Evolutionary conservation across 2,797 vertebrate species (phyloP).

Genomic region (Tauraco hartlaubi): DNA sequence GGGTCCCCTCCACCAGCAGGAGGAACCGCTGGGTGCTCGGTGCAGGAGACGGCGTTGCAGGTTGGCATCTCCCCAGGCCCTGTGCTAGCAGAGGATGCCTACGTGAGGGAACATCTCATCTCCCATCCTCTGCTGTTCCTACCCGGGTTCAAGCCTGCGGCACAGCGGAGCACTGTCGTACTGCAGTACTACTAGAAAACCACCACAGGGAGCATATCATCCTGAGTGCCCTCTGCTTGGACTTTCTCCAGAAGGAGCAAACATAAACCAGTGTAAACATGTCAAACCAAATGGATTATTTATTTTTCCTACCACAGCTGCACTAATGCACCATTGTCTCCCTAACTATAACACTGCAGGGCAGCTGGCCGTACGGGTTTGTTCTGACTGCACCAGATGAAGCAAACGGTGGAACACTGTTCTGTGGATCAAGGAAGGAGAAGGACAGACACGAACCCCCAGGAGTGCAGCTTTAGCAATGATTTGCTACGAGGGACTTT

Average conservation of each 20-base stretch:
- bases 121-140: background rate
- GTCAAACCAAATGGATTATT: background rate
- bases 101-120: background rate
- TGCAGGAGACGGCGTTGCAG: background rate
- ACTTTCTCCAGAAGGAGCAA: background rate
- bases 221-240: background rate
- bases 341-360: background rate
- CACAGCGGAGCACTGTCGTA: rapidly evolving
- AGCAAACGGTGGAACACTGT: background rate
- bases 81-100: background rate
- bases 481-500: background rate
- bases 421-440: background rate
- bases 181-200: background rate
- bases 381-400: background rate
- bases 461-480: background rate
- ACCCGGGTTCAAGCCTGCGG: background rate
- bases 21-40: background rate
- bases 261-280: background rate
- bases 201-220: background rate
- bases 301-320: background rate
- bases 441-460: background rate
- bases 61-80: background rate
- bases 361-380: background rate
- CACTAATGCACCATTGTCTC: background rate
- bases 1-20: background rate